Percentiles rank a stretch among this genome's conserved stretches.
Evolutionary conservation across 2,888 invertebrate species (phyloP).

Genomic region (Oligia fasciuncula): DNA sequence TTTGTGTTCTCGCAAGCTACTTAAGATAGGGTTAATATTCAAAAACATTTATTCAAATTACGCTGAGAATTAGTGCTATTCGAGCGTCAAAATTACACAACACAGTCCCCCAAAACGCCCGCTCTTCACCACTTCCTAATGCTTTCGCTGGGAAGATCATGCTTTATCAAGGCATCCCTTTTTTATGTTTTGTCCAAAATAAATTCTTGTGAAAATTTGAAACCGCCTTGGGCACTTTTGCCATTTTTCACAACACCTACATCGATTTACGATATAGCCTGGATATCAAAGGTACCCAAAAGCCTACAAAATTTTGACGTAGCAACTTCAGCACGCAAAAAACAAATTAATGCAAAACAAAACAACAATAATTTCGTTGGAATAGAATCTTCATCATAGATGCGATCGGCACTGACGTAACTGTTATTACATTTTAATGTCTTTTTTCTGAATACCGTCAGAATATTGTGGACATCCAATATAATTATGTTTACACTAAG

Average conservation of each 20-base stretch:
- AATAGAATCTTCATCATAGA: conserved; percentile 14
- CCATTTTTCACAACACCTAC: not conserved
- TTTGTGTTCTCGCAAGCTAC: no score
- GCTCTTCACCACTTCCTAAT: no score
- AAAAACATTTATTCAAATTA: no score
- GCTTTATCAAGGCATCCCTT: not conserved
- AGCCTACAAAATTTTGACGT: not conserved
- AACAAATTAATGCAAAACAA: not conserved
- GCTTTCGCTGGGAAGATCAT: no score
- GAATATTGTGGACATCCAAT: not conserved
- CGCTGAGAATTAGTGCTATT: no score
- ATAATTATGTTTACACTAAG: not conserved
- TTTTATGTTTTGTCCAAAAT: not conserved
- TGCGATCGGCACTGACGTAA: conserved; percentile 1
- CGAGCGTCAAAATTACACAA: no score
- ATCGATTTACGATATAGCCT: not conserved
- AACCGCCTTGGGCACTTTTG: not conserved
- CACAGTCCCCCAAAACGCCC: no score
- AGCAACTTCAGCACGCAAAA: not conserved
- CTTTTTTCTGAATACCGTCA: conserved; percentile 10
- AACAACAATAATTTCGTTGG: conserved; percentile 8
- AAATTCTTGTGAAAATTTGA: not conserved
- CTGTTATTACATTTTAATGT: conserved; percentile 40
- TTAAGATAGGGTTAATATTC: no score
- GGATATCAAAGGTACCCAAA: not conserved